Percentiles rank a stretch among this genome's conserved stretches.
These are phyloP conservation scores for Pteria penguin DNA, from an alignment of 2,888 invertebrate species.

Conservation along the genomic window DNA sequence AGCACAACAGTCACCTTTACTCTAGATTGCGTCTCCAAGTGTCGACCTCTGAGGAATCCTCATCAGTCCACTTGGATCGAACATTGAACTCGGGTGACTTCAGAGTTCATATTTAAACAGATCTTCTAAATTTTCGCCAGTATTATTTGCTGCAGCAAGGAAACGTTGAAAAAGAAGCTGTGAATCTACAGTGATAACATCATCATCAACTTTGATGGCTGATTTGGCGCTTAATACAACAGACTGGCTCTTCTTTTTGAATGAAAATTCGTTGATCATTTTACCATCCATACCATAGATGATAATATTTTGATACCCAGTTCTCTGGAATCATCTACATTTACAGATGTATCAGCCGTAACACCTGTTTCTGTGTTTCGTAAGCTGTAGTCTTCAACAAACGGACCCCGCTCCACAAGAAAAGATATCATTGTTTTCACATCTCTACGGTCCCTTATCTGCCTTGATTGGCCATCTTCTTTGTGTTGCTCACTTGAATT, in stretches of 20 bases:
- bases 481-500: conserved; percentile 48
- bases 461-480: conserved; percentile 32
- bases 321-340: conserved; percentile 6
- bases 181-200: neutral
- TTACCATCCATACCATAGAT: neutral
- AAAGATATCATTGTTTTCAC: conserved; percentile 28
- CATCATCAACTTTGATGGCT: conserved; percentile 28
- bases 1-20: conserved; percentile 16
- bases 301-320: conserved; percentile 11
- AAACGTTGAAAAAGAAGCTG: conserved; percentile 28
- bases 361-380: conserved; percentile 57
- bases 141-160: neutral
- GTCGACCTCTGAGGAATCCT: conserved; percentile 49
- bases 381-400: conserved; percentile 40
- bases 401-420: conserved; percentile 50
- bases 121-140: neutral
- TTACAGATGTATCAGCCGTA: conserved; percentile 36
- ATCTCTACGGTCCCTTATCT: conserved; percentile 44
- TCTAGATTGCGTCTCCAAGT: conserved; percentile 52
- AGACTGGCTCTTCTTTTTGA: neutral
- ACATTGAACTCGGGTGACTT: neutral
- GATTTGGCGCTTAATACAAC: neutral
- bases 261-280: neutral
- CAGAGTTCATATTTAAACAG: conserved; percentile 10
- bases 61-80: conserved; percentile 29